These are phyloP conservation scores for Apis mellifera DNA, from an alignment of 1,140 invertebrate species.

Conservation along the genomic window Amel_HAv3.1 CM009931.2:26493501-26494000, in stretches of 20 bases:
- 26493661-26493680: not conserved
- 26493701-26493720: not conserved
- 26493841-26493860: slow-evolving; percentile 32
- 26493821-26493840: slow-evolving; percentile 38
- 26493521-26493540: no score
- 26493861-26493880: not conserved
- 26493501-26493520: no score
- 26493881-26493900: slow-evolving; percentile 44
- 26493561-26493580: no score
- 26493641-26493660: not conserved
- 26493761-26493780: no score
- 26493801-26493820: not conserved
- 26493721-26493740: slow-evolving; percentile 10
- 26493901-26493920: slow-evolving; percentile 35
- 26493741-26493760: no score
- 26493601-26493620: not conserved
- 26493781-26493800: not conserved
- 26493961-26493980: no score
- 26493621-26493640: not conserved
- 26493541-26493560: no score
- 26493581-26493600: no score
- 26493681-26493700: no score
- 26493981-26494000: no score
- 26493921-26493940: slow-evolving; percentile 54
- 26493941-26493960: slow-evolving; percentile 57